Evolutionary conservation across 2,888 invertebrate species (phyloP).

Genomic region (Buathra laborator): DNA sequence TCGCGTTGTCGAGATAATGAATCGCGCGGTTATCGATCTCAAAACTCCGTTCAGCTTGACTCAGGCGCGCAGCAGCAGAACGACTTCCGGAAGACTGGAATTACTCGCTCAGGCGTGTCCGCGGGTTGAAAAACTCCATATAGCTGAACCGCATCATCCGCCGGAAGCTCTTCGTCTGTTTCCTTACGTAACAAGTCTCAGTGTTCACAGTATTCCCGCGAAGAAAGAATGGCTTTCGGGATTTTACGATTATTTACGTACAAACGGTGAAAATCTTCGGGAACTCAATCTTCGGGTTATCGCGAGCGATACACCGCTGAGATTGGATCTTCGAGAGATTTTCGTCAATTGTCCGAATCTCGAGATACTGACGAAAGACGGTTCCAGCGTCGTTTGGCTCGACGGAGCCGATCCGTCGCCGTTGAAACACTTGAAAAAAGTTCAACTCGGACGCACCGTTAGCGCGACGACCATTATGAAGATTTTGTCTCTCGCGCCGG

Average conservation of each 20-base stretch:
- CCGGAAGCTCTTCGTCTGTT: constrained; percentile 82
- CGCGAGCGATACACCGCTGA: constrained; percentile 76
- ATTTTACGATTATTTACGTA: constrained; percentile 82
- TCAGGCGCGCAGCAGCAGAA: constrained; percentile 82
- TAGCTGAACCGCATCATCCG: constrained; percentile 84
- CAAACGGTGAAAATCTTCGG: constrained; percentile 79
- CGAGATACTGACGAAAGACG: constrained; percentile 80
- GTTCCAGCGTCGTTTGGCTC: constrained; percentile 82
- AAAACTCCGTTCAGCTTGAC: constrained; percentile 81
- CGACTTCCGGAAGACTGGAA: constrained; percentile 81
- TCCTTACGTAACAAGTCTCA: constrained; percentile 81
- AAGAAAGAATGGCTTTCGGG: constrained; percentile 82
- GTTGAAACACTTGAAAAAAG: constrained; percentile 77
- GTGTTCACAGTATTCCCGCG: constrained; percentile 82
- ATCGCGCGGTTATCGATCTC: constrained; percentile 76
- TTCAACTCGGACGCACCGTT: constrained; percentile 83
- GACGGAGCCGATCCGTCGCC: constrained; percentile 75
- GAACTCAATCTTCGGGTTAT: constrained; percentile 82
- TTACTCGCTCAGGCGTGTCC: constrained; percentile 84
- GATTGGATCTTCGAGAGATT: constrained; percentile 81
- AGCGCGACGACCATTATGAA: constrained; percentile 81
- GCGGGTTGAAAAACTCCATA: constrained; percentile 81
- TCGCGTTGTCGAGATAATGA: constrained; percentile 83
- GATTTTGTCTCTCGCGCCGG: constrained; percentile 82
- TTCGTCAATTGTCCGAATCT: constrained; percentile 82